phyloP scores from a whole-genome alignment of 2,888 invertebrate genomes.

The Melieria crassipennis region DNA sequence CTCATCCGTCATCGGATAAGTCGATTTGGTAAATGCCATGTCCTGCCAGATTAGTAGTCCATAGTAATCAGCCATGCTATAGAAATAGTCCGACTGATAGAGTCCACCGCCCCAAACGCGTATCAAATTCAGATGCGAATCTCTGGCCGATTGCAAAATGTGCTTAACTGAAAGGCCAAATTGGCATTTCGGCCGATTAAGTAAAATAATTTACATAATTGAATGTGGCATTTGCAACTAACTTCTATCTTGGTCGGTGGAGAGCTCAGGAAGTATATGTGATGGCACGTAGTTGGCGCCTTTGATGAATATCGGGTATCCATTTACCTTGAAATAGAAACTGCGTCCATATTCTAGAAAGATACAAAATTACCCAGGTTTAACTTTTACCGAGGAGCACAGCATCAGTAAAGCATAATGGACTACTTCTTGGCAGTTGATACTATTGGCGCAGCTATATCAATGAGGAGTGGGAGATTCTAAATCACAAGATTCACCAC shows the following conservation, averaged over 20 bases:
- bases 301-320: conserved; percentile 86
- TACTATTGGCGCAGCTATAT: too few species aligned
- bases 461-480: too few species aligned
- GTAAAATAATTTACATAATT: not conserved
- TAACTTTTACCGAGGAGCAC: too few species aligned
- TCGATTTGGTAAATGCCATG: conserved; percentile 91
- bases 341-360: conserved; percentile 71
- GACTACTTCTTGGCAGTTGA: too few species aligned
- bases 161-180: conserved; percentile 66
- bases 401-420: too few species aligned
- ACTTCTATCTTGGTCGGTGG: conserved; percentile 68
- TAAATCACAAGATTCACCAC: too few species aligned
- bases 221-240: conserved; percentile 39
- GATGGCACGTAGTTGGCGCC: conserved; percentile 94
- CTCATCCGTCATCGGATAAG: conserved; percentile 81
- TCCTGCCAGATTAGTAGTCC: conserved; percentile 98
- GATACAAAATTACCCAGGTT: not conserved
- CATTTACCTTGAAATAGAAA: conserved; percentile 91
- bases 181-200: too few species aligned
- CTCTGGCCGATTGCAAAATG: conserved; percentile 76
- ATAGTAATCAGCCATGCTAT: conserved; percentile 83
- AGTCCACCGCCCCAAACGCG: conserved; percentile 97
- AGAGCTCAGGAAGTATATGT: conserved; percentile 81
- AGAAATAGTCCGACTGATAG: conserved; percentile 92
- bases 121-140: conserved; percentile 89